phyloP scores from a whole-genome alignment of 2,797 vertebrate genomes.

The Enteromius afrohamiltoni region DNA sequence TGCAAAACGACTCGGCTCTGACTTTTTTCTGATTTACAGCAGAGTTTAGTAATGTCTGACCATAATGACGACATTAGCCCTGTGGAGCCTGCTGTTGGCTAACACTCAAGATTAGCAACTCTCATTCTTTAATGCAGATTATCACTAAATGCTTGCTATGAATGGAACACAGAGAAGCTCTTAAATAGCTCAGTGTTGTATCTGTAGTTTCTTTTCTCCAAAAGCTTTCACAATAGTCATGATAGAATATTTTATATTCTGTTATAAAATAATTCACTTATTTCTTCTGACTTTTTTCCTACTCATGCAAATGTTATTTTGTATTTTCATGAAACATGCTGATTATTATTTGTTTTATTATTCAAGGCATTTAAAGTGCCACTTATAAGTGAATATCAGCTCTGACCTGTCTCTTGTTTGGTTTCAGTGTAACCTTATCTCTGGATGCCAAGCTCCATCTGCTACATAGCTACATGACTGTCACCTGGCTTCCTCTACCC shows the following conservation, averaged over 20 bases:
- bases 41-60: conserved; percentile 21
- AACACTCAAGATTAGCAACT: conserved; percentile 69
- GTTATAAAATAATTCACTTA: not conserved
- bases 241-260: not conserved
- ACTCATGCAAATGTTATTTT: not conserved
- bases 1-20: conserved; percentile 11
- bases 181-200: conserved; percentile 61
- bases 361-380: not conserved
- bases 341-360: not conserved
- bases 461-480: conserved; percentile 93
- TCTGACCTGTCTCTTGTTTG: conserved; percentile 12
- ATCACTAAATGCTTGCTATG: conserved; percentile 68
- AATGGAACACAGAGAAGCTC: conserved; percentile 63
- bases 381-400: not conserved
- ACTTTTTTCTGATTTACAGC: conserved; percentile 27
- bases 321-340: not conserved
- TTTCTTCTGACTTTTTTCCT: not conserved
- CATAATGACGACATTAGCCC: conserved; percentile 8
- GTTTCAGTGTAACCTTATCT: conserved; percentile 87
- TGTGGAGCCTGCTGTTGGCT: conserved; percentile 57
- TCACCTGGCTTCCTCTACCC: conserved; percentile 88
- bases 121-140: conserved; percentile 67
- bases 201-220: conserved; percentile 14
- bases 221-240: not conserved
- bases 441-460: conserved; percentile 94